Base-by-base conservation (phyloP, 2,797 vertebrate genomes). In the Aselliscus stoliczkanus region DNA sequence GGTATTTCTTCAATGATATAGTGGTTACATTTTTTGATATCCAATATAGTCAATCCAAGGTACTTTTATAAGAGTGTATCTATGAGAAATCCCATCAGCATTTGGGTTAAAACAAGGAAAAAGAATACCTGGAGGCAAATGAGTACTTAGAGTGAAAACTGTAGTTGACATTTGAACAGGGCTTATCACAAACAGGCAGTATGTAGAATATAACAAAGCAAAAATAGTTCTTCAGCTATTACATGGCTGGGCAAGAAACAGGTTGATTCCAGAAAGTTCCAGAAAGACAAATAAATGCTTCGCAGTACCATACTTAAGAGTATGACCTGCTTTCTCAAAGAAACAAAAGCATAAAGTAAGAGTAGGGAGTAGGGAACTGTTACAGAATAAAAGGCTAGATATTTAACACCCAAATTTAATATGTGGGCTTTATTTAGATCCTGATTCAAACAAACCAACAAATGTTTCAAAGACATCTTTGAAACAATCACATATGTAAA, bases 101-200 rank as follows among this genome's bases (percentile, higher is more conserved):
- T 58, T 77, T 87, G 62, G 20, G 39, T 81, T 93, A 44, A 83
- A 96, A 80, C 11, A 84, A 93, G 70, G 11, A n/a, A 72, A 91
- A 77, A 92, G 54, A 50, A 47, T 21, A 56, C 60, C 17, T 75
- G 60, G n/a, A 80, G 15, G 52, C 34, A 81, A 76, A 34, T 82
- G 42, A 93, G 5, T 56, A 87, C 31, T 54, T 62, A 69, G 13
- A 1, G 12, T 54, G 1, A 29, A 56, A 27, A 47, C 11, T 54
- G 14, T 50, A 23, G 27, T 42, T 90, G 42, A 42, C 25, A 93
- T 10, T 80, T n/a, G 5, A 75, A 60, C 23, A 81, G 29, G 42
- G 31, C 12, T 70, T 70, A 70, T 54, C 47, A 25, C 25, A 62
- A 39, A 70, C 5, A 82, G n/a, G 54, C 70, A 91, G 14, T 58